phyloP scores from a whole-genome alignment of 2,113 vertebrate genomes.

The Bubo bubo region DNA sequence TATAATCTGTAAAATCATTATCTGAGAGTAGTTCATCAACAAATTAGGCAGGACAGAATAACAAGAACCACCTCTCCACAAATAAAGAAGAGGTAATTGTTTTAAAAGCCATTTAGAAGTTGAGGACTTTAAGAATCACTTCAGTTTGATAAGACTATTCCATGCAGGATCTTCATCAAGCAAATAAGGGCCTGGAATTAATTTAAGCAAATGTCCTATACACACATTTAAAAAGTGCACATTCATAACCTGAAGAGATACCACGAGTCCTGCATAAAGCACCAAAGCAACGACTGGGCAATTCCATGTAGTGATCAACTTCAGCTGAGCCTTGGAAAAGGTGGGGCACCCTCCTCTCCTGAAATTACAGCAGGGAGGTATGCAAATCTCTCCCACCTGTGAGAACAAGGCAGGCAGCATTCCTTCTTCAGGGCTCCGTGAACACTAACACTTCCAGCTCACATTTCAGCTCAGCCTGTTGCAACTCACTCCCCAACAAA shows the following conservation, averaged over 20 bases:
- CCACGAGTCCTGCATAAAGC: rapidly evolving
- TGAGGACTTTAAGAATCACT: not conserved
- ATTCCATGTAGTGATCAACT: not conserved
- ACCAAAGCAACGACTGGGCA: not conserved
- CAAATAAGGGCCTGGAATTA: not conserved
- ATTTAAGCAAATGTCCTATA: not conserved
- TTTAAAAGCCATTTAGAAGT: not conserved
- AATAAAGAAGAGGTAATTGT: not conserved
- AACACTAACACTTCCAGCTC: not conserved
- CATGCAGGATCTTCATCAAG: not conserved
- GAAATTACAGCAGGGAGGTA: conserved; percentile 12
- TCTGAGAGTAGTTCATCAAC: not conserved
- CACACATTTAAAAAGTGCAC: not conserved
- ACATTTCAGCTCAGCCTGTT: not conserved
- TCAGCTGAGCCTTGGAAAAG: not conserved
- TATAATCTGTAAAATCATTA: not conserved
- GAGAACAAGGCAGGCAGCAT: conserved; percentile 37
- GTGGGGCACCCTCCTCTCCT: not conserved
- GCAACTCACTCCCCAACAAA: not conserved
- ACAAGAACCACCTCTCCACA: not conserved
- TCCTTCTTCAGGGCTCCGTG: conserved; percentile 4
- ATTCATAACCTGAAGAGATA: not conserved
- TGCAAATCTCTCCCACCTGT: conserved; percentile 30
- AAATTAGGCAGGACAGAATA: not conserved
- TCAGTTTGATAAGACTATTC: not conserved